phyloP scores from a whole-genome alignment of 2,797 vertebrate species.

The Toxotes lorentzi region DNA sequence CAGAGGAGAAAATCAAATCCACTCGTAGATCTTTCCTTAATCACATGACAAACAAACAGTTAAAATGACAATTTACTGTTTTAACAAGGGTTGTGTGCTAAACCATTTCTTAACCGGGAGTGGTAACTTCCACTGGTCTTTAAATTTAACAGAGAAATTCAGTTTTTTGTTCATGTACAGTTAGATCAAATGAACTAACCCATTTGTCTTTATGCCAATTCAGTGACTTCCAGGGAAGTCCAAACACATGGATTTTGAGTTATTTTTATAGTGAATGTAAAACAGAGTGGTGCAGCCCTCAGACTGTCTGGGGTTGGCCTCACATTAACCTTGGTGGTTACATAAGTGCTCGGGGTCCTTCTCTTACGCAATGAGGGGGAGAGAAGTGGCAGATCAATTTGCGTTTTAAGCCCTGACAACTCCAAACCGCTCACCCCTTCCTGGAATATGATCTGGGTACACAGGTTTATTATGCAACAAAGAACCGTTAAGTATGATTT shows the following conservation, averaged over 20 bases:
- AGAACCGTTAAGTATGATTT: conserved; percentile 26
- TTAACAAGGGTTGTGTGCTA: neutral
- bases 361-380: conserved; percentile 5
- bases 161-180: no score
- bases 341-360: neutral
- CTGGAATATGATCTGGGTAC: conserved; percentile 11
- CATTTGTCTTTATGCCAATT: conserved; percentile 5
- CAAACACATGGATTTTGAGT: conserved; percentile 2
- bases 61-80: neutral
- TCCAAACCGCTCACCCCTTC: conserved; percentile 5
- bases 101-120: no score
- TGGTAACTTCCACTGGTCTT: no score
- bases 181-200: neutral
- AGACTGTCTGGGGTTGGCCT: conserved; percentile 1
- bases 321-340: conserved; percentile 38
- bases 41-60: neutral
- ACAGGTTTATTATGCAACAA: conserved; percentile 9
- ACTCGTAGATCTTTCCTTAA: neutral
- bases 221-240: neutral
- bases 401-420: conserved; percentile 14
- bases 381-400: conserved; percentile 22
- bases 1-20: neutral
- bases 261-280: conserved; percentile 2
- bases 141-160: no score
- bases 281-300: conserved; percentile 5